Conservation (phyloP, 2,797 vertebrate species). For the Danionella dracula region DNA sequence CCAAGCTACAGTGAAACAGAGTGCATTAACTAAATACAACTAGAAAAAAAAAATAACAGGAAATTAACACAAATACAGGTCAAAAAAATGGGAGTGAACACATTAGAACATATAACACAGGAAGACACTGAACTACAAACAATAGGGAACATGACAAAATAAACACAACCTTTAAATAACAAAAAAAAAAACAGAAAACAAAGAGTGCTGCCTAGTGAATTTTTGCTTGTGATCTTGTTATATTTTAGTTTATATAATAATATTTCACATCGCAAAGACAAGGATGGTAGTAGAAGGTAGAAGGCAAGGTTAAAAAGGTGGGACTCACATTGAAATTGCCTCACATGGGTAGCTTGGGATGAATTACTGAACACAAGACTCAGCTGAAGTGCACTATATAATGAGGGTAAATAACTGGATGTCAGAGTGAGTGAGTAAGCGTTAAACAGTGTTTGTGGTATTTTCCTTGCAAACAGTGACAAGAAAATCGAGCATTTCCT, state of each 20-base stretch:
- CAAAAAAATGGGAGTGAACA: too few species aligned
- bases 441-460: background rate
- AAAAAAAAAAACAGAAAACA: background rate
- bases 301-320: constrained; percentile 9
- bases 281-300: background rate
- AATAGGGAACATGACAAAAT: too few species aligned
- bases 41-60: too few species aligned
- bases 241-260: background rate
- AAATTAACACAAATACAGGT: too few species aligned
- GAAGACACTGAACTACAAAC: too few species aligned
- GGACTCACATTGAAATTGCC: constrained; percentile 14
- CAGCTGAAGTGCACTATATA: constrained; percentile 11
- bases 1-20: too few species aligned
- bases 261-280: background rate
- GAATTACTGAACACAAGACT: constrained; percentile 4
- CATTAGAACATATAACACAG: too few species aligned
- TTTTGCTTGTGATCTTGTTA: background rate
- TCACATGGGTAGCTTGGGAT: background rate
- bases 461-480: background rate
- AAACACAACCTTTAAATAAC: too few species aligned
- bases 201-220: background rate
- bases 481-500: constrained; percentile 17
- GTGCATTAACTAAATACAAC: too few species aligned
- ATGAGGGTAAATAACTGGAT: constrained; percentile 6
- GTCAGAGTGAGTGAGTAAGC: background rate